A percentile compares a stretch with the other conserved stretches of the same genome.
phyloP scores from a whole-genome alignment of 2,113 vertebrate species.

The Alligator mississippiensis region DNA sequence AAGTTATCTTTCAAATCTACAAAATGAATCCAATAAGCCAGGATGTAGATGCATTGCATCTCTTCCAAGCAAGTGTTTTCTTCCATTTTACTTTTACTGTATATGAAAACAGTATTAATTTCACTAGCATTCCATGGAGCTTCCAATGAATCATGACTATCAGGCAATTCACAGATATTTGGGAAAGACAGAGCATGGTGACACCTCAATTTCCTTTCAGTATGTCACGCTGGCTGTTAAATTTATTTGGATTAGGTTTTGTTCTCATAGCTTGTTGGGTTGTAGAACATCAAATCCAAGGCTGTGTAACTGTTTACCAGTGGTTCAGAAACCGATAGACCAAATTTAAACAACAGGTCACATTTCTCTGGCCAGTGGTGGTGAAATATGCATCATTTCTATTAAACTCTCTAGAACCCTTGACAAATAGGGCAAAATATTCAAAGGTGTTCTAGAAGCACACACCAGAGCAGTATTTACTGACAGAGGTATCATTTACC shows the following conservation, averaged over 20 bases:
- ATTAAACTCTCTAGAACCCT: background rate
- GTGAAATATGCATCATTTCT: background rate
- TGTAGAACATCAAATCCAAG: background rate
- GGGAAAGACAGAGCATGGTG: background rate
- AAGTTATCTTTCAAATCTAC: background rate
- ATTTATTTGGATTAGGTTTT: too few species aligned
- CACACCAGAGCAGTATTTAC: fast-evolving
- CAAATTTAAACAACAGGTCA: background rate
- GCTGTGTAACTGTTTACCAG: background rate
- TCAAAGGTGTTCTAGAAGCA: background rate
- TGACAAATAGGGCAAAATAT: background rate
- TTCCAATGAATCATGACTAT: background rate
- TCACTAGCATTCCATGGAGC: background rate
- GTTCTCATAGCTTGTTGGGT: background rate
- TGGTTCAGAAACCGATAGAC: background rate
- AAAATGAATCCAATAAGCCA: background rate
- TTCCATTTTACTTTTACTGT: background rate
- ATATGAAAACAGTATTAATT: background rate
- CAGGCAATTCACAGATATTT: background rate
- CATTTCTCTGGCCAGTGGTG: background rate
- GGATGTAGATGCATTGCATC: background rate
- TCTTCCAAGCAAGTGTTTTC: background rate
- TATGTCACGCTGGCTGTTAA: too few species aligned
- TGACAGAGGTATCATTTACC: background rate
- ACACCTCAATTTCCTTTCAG: background rate